Percentiles rank a stretch among this genome's conserved stretches.
Conservation (phyloP, 2,888 invertebrate species). For the Polydrusus cervinus region DNA sequence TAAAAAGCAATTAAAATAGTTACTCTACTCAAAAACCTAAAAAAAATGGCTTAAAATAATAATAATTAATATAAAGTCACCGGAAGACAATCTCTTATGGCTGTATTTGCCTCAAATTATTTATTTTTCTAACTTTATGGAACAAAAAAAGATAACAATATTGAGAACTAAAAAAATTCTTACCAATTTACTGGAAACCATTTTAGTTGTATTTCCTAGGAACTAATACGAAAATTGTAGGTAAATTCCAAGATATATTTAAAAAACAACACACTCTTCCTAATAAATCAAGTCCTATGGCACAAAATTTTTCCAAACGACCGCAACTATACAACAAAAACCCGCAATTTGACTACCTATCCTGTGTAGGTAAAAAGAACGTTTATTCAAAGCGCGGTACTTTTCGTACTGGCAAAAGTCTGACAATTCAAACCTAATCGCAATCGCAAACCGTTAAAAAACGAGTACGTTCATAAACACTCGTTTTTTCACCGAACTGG, state of each 20-base stretch:
- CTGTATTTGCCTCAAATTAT: no score
- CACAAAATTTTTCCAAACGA: background rate
- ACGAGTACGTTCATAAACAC: constrained; percentile 10
- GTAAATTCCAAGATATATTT: background rate
- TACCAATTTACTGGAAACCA: constrained; percentile 63
- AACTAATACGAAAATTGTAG: background rate
- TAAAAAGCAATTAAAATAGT: no score
- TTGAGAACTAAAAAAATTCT: constrained; percentile 12
- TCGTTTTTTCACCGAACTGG: background rate
- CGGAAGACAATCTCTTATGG: no score
- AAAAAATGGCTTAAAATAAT: no score
- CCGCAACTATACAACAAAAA: background rate
- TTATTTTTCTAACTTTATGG: no score
- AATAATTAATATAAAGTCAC: no score
- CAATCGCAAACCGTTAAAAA: constrained; percentile 22
- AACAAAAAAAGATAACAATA: no score
- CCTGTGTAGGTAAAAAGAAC: background rate
- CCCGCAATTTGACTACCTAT: background rate
- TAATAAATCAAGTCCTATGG: constrained; percentile 7
- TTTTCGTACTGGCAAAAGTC: constrained; percentile 8
- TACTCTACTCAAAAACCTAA: no score
- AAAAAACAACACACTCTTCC: background rate
- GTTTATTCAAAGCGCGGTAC: constrained; percentile 8
- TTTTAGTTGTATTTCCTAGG: constrained; percentile 46
- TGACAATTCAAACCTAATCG: constrained; percentile 6